Evolutionary conservation across 1,140 invertebrate species (phyloP), one percentile per base, ranked within the genome.

Genomic region (Acyrthosiphon pisum): DNA sequence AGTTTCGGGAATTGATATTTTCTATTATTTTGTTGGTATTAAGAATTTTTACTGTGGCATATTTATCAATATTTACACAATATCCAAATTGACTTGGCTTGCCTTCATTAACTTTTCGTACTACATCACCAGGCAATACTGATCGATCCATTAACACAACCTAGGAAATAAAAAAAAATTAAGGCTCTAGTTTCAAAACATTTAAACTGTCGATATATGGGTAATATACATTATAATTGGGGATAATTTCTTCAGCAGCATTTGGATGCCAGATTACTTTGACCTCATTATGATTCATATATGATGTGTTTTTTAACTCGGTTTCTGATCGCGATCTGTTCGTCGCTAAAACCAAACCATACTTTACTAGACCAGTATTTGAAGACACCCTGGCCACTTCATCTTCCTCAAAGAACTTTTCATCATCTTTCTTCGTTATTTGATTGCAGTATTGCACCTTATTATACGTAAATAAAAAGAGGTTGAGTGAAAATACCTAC

Each of bases 291-390:
- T 97, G 97, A 94, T 95, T 96, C 94, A 97, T 97, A 94, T 96
- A 97, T 94, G 98, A 97, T 0, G 18, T 93, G 35, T 50, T 93
- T 35, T 93, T 84, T 2, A 91, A 37, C 94, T n/a, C n/a, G n/a
- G n/a, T n/a, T n/a, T n/a, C n/a, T n/a, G n/a, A n/a, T n/a, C n/a
- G n/a, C n/a, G n/a, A n/a, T n/a, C n/a, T n/a, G n/a, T n/a, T n/a
- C n/a, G n/a, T n/a, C n/a, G n/a, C n/a, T n/a, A 99, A 97, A 94
- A 99, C 96, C 30, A n/a, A n/a, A n/a, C 98, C 98, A 95, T 98
- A 98, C 94, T 97, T 96, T 93, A 98, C 96, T 95, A 97, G 97
- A 93, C 98, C 98, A 93, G 97, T 97, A 94, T 97, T 98, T 41
- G 46, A 41, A 95, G 98, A 97, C 94, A 98, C 97, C 95, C 97